Percentiles rank a stretch among this genome's conserved stretches.
Evolutionary conservation across 2,113 vertebrate genomes (phyloP).

Genomic region (Nothoprocta perdicaria): DNA sequence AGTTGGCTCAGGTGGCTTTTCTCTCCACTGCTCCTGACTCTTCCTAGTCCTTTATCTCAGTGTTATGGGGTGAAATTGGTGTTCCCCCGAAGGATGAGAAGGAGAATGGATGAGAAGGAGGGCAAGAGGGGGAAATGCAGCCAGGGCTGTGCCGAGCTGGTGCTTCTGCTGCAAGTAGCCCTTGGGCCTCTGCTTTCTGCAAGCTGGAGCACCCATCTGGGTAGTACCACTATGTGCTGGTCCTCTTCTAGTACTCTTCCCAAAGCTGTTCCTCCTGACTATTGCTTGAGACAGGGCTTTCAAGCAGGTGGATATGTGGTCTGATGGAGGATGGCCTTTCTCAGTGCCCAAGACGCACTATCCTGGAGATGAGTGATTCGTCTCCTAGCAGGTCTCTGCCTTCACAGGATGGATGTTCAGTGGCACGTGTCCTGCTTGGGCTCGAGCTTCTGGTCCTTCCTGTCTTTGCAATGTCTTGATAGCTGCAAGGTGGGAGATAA

Average conservation of each 20-base stretch:
- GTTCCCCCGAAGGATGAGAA: background rate
- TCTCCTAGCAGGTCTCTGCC: background rate
- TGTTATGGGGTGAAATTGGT: background rate
- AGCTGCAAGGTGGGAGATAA: background rate
- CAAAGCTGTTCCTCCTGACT: background rate
- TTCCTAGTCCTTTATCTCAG: background rate
- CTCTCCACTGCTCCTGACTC: background rate
- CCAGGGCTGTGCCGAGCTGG: background rate
- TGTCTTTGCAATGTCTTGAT: background rate
- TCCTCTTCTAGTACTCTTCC: background rate
- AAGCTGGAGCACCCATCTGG: background rate
- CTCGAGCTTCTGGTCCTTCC: background rate
- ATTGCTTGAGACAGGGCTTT: fast-evolving
- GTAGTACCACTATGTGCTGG: background rate
- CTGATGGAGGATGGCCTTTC: background rate
- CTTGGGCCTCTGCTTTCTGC: background rate
- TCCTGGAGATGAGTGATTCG: background rate
- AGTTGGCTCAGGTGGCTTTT: background rate
- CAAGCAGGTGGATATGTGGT: background rate
- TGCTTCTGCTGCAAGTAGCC: background rate
- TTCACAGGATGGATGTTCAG: background rate
- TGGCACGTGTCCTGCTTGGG: background rate
- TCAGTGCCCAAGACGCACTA: fast-evolving
- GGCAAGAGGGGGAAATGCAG: background rate
- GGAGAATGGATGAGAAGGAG: background rate